Evolutionary conservation across 2,797 vertebrate genomes (phyloP), one percentile per base, ranked within the genome.

Genomic region (Toxotes lorentzi): DNA sequence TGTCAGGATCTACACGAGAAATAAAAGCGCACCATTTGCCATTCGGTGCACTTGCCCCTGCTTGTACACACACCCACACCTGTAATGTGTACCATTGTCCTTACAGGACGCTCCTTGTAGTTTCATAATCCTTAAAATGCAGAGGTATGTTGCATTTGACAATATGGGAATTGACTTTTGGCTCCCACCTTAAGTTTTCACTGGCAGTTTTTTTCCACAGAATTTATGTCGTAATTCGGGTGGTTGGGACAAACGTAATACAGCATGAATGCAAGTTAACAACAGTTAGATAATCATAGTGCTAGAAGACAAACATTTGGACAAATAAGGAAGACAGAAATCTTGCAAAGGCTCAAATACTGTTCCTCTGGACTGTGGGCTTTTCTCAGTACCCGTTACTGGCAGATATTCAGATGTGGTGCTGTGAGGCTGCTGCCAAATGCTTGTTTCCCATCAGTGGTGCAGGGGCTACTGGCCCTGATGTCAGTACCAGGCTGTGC

Each of bases 41-140:
- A 69, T 58, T 85, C 27, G 27, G 27, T 12, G 24, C 79, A 90
- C 93, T 89, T 93, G 91, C 80, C 90, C 78, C 64, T 91, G 78
- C 93, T 74, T 89, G 92, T 62, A 81, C 69, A 85, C 69, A 85
- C 87, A 53, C 87, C 89, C 88, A 89, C 82, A 61, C 70, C 54
- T 80, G 43, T 60, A 72, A 74, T 67, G 34, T 69, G 78, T 48
- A 54, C 71, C 7, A 65, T 70, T 86, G 62, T 88, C 73, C 79
- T 85, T 23, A 41, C 40, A 75, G 30, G 73, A 71, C 56, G 70
- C 34, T 70, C 30, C 56, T 54, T 27, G 23, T 45, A 32, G 58
- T 87, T 89, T 89, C 43, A 69, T 73, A 82, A 90, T 64, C 40
- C 41, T 41, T 43, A 16, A 63, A 78, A 70, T 27, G 65, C 45